Percentiles rank a stretch among this genome's conserved stretches.
These are phyloP conservation scores for Sarcophaga carnaria DNA, from an alignment of 2,888 invertebrate species.

Conservation along the genomic window DNA sequence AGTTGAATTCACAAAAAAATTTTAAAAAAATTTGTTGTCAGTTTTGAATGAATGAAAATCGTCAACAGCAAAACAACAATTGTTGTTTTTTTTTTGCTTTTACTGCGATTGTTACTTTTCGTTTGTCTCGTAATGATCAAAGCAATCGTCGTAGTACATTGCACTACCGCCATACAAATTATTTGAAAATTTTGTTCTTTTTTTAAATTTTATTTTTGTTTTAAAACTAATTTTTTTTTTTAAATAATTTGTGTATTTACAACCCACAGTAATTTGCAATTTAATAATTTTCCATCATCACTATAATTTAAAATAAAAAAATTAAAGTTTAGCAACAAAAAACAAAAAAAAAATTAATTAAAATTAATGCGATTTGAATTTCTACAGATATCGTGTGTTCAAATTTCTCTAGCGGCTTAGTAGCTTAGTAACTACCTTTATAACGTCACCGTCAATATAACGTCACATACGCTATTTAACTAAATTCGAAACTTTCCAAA, in stretches of 20 bases:
- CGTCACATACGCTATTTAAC: constrained; percentile 8
- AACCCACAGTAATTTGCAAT: constrained; percentile 48
- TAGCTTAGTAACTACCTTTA: neutral
- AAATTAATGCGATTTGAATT: constrained; percentile 33
- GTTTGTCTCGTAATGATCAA: constrained; percentile 51
- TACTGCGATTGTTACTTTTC: constrained; percentile 7
- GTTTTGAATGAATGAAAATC: constrained; percentile 30
- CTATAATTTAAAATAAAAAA: neutral
- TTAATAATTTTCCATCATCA: neutral
- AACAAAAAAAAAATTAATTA: neutral
- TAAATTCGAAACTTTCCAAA: neutral
- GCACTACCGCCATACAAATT: constrained; percentile 7
- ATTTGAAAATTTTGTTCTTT: neutral
- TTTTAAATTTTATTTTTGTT: too few species aligned
- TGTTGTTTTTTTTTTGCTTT: constrained; percentile 33
- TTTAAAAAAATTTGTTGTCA: constrained; percentile 8
- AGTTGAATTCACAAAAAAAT: constrained; percentile 47
- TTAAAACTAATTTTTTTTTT: neutral
- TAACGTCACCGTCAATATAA: neutral
- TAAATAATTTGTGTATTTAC: constrained; percentile 30
- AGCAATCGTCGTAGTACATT: constrained; percentile 31
- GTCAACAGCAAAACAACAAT: constrained; percentile 37
- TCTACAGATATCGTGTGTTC: neutral
- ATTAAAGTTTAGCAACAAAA: neutral
- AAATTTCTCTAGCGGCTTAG: neutral